Evolutionary conservation across 1,140 invertebrate genomes (phyloP).

Genomic region (Goniozus legneri): DNA sequence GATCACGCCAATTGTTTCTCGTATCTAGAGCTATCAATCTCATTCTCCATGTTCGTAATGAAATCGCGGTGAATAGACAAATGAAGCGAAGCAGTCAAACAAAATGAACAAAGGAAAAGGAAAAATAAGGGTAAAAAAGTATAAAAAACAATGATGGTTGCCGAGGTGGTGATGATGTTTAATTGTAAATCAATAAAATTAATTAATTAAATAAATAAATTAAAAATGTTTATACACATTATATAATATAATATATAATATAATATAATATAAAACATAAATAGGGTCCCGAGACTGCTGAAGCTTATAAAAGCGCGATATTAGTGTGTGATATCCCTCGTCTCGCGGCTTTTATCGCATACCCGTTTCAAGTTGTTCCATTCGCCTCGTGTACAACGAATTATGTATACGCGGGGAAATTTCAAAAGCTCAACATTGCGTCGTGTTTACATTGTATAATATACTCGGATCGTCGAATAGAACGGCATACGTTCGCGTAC

Average conservation of each 20-base stretch:
- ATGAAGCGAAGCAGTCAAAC: not conserved
- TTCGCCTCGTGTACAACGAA: too few relatives aligned
- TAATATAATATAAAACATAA: slow-evolving; percentile 53
- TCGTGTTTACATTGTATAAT: too few relatives aligned
- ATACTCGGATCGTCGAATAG: too few relatives aligned
- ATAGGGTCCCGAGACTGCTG: slow-evolving; percentile 48
- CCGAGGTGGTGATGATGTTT: slow-evolving; percentile 47
- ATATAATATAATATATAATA: slow-evolving; percentile 35
- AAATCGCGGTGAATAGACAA: not conserved
- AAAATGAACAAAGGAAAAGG: not conserved
- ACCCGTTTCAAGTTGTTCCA: not conserved
- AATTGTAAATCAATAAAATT: slow-evolving; percentile 55
- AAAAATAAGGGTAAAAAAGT: slow-evolving; percentile 20
- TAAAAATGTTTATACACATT: slow-evolving; percentile 52
- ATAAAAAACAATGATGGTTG: slow-evolving; percentile 37
- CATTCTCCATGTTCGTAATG: not conserved
- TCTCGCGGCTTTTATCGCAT: too few relatives aligned
- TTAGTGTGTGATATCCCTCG: too few relatives aligned
- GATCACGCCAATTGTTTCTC: too few relatives aligned
- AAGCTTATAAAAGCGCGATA: too few relatives aligned
- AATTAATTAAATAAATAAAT: slow-evolving; percentile 56
- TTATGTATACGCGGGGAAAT: too few relatives aligned
- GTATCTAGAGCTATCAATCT: not conserved
- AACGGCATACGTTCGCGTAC: too few relatives aligned
- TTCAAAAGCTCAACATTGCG: too few relatives aligned